phyloP scores from a whole-genome alignment of 2,113 vertebrate species.

The Meleagris gallopavo region DNA sequence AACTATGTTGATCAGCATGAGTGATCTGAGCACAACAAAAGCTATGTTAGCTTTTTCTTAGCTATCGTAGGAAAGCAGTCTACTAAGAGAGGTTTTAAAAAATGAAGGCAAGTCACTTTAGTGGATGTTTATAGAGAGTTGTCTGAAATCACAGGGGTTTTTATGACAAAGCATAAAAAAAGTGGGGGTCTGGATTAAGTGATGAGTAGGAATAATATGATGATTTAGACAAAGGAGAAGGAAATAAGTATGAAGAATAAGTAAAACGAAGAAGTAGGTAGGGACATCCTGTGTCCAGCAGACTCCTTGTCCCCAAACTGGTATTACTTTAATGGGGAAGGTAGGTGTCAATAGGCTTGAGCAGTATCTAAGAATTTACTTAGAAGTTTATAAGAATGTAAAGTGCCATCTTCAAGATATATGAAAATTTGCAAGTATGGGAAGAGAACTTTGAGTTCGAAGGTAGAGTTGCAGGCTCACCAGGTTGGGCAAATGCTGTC shows the following conservation, averaged over 20 bases:
- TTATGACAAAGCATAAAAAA: neutral
- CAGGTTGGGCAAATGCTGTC: neutral
- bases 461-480: neutral
- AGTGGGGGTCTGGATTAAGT: neutral
- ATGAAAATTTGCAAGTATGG: neutral
- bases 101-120: neutral
- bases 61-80: neutral
- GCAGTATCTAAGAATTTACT: neutral
- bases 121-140: neutral
- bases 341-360: neutral
- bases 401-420: neutral
- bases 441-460: neutral
- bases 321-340: rapidly evolving
- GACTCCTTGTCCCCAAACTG: neutral
- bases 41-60: conserved; percentile 14
- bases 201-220: neutral
- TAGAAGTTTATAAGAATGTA: neutral
- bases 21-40: conserved; percentile 8
- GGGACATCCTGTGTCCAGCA: rapidly evolving
- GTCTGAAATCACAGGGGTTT: neutral
- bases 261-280: neutral
- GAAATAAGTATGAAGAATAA: neutral
- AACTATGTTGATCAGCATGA: neutral
- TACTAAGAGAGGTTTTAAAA: neutral
- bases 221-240: neutral